Evolutionary conservation across 2,888 invertebrate species (phyloP), one percentile per base, ranked within the genome.

Genomic region (Sinodicranocentrus sp.): DNA sequence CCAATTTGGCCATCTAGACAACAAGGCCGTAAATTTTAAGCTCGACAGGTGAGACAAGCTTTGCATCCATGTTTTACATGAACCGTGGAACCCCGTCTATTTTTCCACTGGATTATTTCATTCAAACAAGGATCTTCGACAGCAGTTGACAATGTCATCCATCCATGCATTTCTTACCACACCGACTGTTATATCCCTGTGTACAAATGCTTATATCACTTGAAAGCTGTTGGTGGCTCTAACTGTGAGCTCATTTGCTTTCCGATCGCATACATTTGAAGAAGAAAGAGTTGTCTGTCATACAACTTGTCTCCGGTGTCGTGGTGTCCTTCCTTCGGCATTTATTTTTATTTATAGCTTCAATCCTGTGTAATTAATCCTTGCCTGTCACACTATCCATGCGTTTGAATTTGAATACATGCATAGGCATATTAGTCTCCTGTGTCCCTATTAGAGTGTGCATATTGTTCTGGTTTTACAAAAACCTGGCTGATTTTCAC

Each of bases 311-410:
- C 75, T 75, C 21, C 13, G 19, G 15, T 48, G 28, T 68, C 68
- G 33, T 57, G 19, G 15, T 48, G 28, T 68, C 68, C 52, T 57
- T 44, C 70, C 61, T 59, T 78, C 63, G 71, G 63, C 70, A 54
- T 63, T 67, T 70, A 70, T 79, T 80, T 72, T 80, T 65, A 72
- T 80, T 80, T 72, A 72, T 72, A 67, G 43, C 80, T 28, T 48
- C 23, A 61, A 10, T n/a, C 52, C 52, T 57, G 67, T 73, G 82
- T 82, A 82, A 82, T 82, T 82, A 82, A 82, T 82, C 82, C 82
- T 73, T 26, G 6, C 54, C 73, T 82, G 82, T 73, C 82, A 82
- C 54, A 26, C 54, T 44, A 57, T 82, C 82, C 68, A 82, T 68
- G 65, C 57, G 8, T 43, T n/a, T 59, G 39, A 13, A 39, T 39